Base-by-base conservation (phyloP, 2,797 vertebrate species). In the Alcedo atthis region DNA sequence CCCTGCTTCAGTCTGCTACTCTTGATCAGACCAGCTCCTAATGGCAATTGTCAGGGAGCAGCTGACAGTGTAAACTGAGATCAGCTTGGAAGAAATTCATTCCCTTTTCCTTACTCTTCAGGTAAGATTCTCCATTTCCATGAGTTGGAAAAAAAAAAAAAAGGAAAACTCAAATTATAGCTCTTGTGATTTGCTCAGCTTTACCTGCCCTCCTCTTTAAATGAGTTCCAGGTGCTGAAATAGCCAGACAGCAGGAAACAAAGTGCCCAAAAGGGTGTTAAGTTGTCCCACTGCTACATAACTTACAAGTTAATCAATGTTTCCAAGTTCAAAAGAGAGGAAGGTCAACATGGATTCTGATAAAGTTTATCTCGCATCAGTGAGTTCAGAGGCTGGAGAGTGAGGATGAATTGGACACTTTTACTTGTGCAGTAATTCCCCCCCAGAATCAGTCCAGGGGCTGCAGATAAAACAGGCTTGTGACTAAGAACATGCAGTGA, bases 311-410 rank as follows among this genome's bases (percentile, higher is more conserved):
- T 93, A 94, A 94, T 93, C 74, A 91, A 37, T 94, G 79, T 90
- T 96, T 62, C 58, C 6, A 32, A 92, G 91, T 83, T 96, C 88
- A 92, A 80, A 95, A 82, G 90, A 89, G 54, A 94, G 91, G 81
- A 93, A 91, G 91, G 84, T 89, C 86, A 94, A 32, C 43, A 14
- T 7, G 43, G 62, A 33, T 94, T 87, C 88, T 80, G 85, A 93
- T 95, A 85, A 90, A 90, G 12, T 95, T 92, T 94, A 68, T 92
- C 91, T 94, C 0, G 0, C 15, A 17, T 58, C 68, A 93, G 10
- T 75, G 63, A 77, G 37, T 80, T 89, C 69, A 77, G 78, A 57
- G 46, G 37, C 71, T 85, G 61, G 26, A 73, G 67, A 86, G 9
- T 18, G 26, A 80, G 85, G 46, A 77, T 33, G 28, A 85, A 67